Evolutionary conservation across 2,888 invertebrate species (phyloP), one percentile per base, ranked within the genome.

Genomic region (Marasmarcha lunaedactyla): DNA sequence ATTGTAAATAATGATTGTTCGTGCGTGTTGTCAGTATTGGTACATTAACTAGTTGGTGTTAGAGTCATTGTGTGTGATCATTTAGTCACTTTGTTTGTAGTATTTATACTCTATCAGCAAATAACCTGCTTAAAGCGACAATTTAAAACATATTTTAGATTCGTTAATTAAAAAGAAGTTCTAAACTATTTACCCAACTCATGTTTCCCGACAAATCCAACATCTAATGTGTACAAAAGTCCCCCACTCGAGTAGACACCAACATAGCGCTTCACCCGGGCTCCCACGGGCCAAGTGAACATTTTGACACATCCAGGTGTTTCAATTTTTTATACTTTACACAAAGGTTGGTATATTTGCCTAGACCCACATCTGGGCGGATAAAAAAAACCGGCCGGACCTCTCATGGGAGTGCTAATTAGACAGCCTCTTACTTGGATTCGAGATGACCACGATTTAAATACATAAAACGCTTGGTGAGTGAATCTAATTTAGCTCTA

Each of bases 281-380:
- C 55, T 66, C 71, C 63, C 72, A 66, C 69, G 66, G 67, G 46
- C 62, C 56, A 66, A 70, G 77, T 76, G 81, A 81, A 81, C 78
- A 77, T 71, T 81, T 79, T 81, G 79, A 81, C 81, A 83, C 81
- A 67, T 81, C 79, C 81, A 83, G 83, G 81, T 83, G 81, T 79
- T 67, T 69, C 54, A 65, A 76, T 83, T 83, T 83, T 83, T 79
- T 70, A 65, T 48, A 51, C 45, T 50, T 49, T 64, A 59, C 60
- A 76, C 77, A 74, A 78, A 69, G 59, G 67, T 51, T 58, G 65
- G 54, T 48, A 54, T 71, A 66, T 73, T 77, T 81, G 59, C 70
- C 63, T 67, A 70, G 63, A 67, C 66, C 70, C 71, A 74, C 83
- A 83, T 81, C 81, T 83, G 83, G 79, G 65, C 71, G 63, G 66